Evolutionary conservation across 2,113 vertebrate species (phyloP).

Genomic region (Toxostoma redivivum): DNA sequence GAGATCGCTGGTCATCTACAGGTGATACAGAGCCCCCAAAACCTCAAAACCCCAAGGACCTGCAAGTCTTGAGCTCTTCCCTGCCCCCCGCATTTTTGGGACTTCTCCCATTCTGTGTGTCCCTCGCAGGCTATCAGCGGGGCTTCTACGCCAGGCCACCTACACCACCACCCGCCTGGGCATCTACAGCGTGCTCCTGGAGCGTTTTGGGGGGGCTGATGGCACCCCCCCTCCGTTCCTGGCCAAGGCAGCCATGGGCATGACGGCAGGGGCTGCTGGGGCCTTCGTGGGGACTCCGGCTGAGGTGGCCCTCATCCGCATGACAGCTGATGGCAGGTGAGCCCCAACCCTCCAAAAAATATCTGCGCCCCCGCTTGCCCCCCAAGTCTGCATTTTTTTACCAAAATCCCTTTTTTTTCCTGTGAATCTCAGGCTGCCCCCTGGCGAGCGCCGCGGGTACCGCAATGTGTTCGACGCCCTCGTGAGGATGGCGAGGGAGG

Average conservation of each 20-base stretch:
- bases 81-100: background rate
- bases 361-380: rapidly evolving
- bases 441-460: background rate
- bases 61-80: too few species aligned
- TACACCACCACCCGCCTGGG: conserved; percentile 11
- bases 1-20: background rate
- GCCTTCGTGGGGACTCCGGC: background rate
- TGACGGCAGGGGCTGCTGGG: background rate
- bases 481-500: background rate
- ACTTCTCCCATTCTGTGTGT: background rate
- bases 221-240: background rate
- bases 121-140: background rate
- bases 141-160: background rate
- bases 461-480: background rate
- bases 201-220: background rate
- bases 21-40: too few species aligned
- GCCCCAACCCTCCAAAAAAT: background rate
- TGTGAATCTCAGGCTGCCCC: background rate
- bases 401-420: background rate
- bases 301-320: background rate
- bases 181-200: background rate
- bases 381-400: background rate
- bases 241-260: conserved; percentile 2
- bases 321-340: background rate
- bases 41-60: too few species aligned